Evolutionary conservation across 1,140 invertebrate species (phyloP), one percentile per base, ranked within the genome.

Genomic region (Drosophila novamexicana): DNA sequence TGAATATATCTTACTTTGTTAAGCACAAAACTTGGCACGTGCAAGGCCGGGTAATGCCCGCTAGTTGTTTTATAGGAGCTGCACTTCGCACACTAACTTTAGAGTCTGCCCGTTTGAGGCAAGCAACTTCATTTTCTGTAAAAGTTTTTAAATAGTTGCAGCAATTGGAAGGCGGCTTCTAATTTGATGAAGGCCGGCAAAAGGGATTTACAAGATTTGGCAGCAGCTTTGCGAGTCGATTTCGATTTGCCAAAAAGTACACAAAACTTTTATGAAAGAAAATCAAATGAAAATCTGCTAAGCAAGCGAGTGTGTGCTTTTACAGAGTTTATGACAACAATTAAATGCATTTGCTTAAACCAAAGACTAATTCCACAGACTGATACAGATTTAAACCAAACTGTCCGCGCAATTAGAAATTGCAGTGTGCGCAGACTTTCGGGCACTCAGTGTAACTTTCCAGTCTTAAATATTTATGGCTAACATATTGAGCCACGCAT

Each of bases 61-160:
- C 22, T 29, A 29, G 22, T 29, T 29, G 22, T 2, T 22, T 22
- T 22, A 2, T 22, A 22, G 3, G 22, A 4, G 22, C n/a, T 50
- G n/a, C 6, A 40, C 50, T 39, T 10, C 1, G 18, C 18, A 18
- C 18, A 0, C 54, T 36, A 32, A 7, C 10, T 37, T 65, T 39
- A n/a, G 9, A 7, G 58, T n/a, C 9, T 12, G 7, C 36, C 37
- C 56, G 5, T 29, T 5, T 29, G 22, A 0, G 18, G 18, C 18
- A 18, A 1, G 6, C 10, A 75, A 71, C 47, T 75, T 71, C 34
- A 52, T 58, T 72, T 52, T 14, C 14, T 18, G 64, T 5, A 65
- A 86, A 84, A 88, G 57, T 82, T 86, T 82, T 82, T 77, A 88
- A 82, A 82, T 77, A 88, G 83, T 86, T 86, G 49, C 62, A 85